These are phyloP conservation scores for Alectoris magna DNA, from an alignment of 2,797 vertebrate species.

Conservation along the genomic window DNA sequence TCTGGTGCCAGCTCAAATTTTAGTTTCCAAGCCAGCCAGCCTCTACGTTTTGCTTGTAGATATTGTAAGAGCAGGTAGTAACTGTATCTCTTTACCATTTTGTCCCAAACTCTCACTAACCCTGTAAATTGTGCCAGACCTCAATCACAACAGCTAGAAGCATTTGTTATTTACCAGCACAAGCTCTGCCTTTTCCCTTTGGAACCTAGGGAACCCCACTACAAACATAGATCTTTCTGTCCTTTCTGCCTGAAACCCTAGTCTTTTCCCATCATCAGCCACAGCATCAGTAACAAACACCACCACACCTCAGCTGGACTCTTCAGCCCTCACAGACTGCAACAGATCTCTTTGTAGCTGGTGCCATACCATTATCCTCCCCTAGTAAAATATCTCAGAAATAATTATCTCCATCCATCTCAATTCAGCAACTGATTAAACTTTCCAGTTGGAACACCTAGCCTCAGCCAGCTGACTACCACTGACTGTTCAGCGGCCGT, in stretches of 20 bases:
- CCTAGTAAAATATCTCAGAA: neutral
- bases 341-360: neutral
- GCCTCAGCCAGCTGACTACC: neutral
- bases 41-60: neutral
- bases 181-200: neutral
- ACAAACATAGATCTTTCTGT: neutral
- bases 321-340: neutral
- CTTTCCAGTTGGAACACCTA: rapidly evolving
- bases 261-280: neutral
- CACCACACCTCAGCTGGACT: neutral
- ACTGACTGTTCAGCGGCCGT: rapidly evolving
- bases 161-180: neutral
- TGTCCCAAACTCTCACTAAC: neutral
- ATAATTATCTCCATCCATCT: neutral
- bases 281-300: neutral
- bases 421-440: neutral
- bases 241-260: neutral
- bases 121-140: neutral
- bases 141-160: neutral
- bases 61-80: neutral
- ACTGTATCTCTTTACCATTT: neutral
- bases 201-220: neutral
- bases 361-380: no score
- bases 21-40: neutral
- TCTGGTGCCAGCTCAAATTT: neutral